Base-by-base conservation (phyloP, 2,113 vertebrate genomes). In the Peucedramus taeniatus region DNA sequence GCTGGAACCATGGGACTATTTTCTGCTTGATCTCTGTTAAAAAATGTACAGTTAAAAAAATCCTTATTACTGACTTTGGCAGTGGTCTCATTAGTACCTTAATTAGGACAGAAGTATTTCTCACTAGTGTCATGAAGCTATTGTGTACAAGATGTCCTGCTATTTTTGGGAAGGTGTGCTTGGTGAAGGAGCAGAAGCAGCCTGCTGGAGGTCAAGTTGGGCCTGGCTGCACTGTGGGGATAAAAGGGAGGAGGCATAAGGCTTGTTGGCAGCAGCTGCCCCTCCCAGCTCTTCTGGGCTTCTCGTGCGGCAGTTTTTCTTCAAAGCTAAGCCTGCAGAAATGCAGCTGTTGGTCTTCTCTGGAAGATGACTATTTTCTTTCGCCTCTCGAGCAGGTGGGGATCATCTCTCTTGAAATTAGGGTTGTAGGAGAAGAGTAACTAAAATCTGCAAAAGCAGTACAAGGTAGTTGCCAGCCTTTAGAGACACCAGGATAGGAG, bases 1-100 rank as follows among this genome's bases (percentile, higher is more conserved):
- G 19, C 54, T n/a, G 53, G 42, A n/a, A 28, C 28, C 1, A 0
- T 28, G 35, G 19, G 49, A 47, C 15, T 28, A 3, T 22, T 37
- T 47, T n/a, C 50, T 74, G 23, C n/a, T 47, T 64, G 18, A 53
- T 45, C 6, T 26, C 31, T n/a, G 11, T 53, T 35, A 24, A 35
- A 59, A 57, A 59, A 47, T 12, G 39, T 39, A n/a, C 7, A 47
- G 18, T 45, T 17, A 30, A 51, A 39, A 53, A 51, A 54, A 12
- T 8, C 15, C 19, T 21, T 47, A 28, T 47, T 39, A 19, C 19
- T 74, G 57, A 22, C 28, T 37, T 83, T 8, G 7, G 15, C 14
- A 39, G 9, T 27, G 33, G 27, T 21, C 22, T 72, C 28, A 6
- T 39, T 39, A 22, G 5, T n/a, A 47, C 15, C n/a, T 56, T 74